Percentiles rank a stretch among this genome's conserved stretches.
phyloP scores from a whole-genome alignment of 2,888 invertebrate genomes.

The Macrosiphum euphorbiae region DNA sequence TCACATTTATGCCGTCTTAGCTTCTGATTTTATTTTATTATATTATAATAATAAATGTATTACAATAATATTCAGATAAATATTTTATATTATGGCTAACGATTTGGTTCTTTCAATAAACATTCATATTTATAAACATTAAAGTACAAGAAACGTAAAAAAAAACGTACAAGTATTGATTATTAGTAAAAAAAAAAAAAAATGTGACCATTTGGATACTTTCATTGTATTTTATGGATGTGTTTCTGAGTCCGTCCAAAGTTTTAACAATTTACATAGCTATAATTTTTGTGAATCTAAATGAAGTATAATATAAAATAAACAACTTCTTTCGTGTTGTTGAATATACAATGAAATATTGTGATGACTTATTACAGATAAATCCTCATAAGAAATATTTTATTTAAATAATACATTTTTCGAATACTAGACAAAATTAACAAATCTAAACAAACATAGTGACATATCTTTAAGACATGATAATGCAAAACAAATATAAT shows the following conservation, averaged over 20 bases:
- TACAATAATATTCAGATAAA: not conserved
- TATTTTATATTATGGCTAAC: not conserved
- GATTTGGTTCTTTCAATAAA: not conserved
- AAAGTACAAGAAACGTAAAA: not conserved
- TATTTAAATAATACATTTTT: not conserved
- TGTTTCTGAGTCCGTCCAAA: not conserved
- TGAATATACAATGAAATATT: not conserved
- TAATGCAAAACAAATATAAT: not conserved
- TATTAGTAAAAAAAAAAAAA: not conserved
- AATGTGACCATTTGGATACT: not conserved
- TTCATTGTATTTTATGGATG: not conserved
- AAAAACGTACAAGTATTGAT: not conserved
- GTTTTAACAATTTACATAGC: not conserved
- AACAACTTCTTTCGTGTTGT: not conserved
- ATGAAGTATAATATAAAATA: constrained; percentile 7
- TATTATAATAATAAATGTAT: not conserved
- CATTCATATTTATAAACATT: not conserved
- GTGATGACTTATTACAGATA: not conserved
- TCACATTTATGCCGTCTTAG: not conserved
- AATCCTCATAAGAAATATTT: not conserved
- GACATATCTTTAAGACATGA: not conserved
- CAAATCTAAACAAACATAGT: not conserved
- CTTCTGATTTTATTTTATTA: not conserved
- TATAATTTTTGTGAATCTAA: not conserved
- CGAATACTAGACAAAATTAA: not conserved